These are phyloP conservation scores for Calliscelio sp. DNA, from an alignment of 2,888 invertebrate genomes.

Conservation along the genomic window DNA sequence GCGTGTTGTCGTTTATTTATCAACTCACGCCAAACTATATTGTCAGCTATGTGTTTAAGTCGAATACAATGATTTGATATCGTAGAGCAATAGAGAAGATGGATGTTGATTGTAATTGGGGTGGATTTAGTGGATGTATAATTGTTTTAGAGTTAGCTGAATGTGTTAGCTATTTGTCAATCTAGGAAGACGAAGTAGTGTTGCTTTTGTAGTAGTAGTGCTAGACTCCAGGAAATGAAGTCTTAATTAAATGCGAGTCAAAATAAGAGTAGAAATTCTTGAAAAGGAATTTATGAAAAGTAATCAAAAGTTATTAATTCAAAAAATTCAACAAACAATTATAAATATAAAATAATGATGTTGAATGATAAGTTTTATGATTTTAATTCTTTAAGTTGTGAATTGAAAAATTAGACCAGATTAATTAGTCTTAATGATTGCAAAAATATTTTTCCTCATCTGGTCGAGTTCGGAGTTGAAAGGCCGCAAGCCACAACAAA, in stretches of 20 bases:
- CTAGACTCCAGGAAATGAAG: background rate
- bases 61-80: background rate
- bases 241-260: slow-evolving; percentile 10
- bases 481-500: slow-evolving; percentile 63
- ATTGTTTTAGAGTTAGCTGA: slow-evolving; percentile 28
- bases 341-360: no score
- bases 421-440: no score
- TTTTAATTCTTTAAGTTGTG: no score
- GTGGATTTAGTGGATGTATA: slow-evolving; percentile 31
- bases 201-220: no score
- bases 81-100: slow-evolving; percentile 16
- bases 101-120: slow-evolving; percentile 38
- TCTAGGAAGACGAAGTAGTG: slow-evolving; percentile 2
- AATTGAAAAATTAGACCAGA: no score
- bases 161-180: slow-evolving; percentile 24
- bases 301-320: no score
- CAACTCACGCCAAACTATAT: background rate
- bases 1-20: slow-evolving; percentile 48
- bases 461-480: slow-evolving; percentile 45
- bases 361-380: no score
- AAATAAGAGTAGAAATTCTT: no score
- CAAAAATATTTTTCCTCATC: no score
- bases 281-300: no score
- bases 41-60: slow-evolving; percentile 3
- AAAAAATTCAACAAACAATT: no score